Conservation (phyloP, 2,113 vertebrate genomes). For the Haemorhous mexicanus region DNA sequence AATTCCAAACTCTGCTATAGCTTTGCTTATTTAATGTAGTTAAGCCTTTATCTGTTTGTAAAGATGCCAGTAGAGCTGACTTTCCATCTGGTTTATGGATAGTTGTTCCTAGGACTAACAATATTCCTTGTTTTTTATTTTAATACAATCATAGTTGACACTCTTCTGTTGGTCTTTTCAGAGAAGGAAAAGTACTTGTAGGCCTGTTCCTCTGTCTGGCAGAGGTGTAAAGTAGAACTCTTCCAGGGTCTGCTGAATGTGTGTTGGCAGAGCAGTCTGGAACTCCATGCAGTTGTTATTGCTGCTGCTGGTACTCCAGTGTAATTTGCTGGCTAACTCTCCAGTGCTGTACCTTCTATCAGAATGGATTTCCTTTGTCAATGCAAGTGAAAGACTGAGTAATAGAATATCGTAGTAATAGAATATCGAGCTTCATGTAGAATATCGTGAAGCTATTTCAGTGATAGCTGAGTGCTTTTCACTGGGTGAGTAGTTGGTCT, state of each 20-base stretch:
- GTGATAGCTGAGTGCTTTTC: background rate
- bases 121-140: background rate
- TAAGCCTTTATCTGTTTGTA: background rate
- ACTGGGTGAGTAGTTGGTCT: background rate
- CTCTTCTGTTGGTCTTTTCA: background rate
- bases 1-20: background rate
- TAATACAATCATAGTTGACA: background rate
- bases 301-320: background rate
- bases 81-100: background rate
- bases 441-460: background rate
- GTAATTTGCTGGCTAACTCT: constrained; percentile 18
- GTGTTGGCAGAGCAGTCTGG: background rate
- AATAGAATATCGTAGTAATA: too few relatives aligned
- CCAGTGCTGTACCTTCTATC: background rate
- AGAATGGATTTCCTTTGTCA: constrained; percentile 4
- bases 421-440: background rate
- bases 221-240: background rate
- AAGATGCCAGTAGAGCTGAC: background rate
- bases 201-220: background rate
- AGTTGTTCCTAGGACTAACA: background rate
- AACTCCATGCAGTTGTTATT: background rate
- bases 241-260: background rate
- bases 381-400: background rate
- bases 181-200: background rate
- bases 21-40: background rate